Conservation (phyloP, 2,888 invertebrate genomes). For the Eurois occulta region DNA sequence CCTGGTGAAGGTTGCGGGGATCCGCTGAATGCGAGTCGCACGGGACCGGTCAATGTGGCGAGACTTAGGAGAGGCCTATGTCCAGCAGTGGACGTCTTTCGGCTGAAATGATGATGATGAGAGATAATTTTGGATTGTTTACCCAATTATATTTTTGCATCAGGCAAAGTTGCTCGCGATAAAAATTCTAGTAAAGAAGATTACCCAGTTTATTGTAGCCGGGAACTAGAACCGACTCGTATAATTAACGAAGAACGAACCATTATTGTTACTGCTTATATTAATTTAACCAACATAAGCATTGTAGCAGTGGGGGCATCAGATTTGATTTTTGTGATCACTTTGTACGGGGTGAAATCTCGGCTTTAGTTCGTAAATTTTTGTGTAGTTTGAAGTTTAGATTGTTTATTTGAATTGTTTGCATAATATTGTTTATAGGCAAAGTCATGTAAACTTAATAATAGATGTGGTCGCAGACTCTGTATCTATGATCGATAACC, state of each 20-base stretch:
- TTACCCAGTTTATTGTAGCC: slow-evolving; percentile 76
- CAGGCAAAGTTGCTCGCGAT: background rate
- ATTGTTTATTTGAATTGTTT: too few relatives aligned
- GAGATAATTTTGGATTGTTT: background rate
- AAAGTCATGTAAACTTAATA: background rate
- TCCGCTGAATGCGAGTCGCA: too few relatives aligned
- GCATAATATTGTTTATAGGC: too few relatives aligned
- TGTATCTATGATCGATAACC: background rate
- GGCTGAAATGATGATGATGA: too few relatives aligned
- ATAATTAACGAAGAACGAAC: slow-evolving; percentile 77
- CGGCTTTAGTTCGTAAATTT: background rate
- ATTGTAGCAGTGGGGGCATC: slow-evolving; percentile 24
- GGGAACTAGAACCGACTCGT: slow-evolving; percentile 67
- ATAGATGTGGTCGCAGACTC: background rate
- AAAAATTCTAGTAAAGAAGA: slow-evolving; percentile 71
- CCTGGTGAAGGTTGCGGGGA: too few relatives aligned
- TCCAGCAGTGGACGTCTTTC: too few relatives aligned
- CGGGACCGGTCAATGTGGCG: too few relatives aligned
- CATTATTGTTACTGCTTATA: too few relatives aligned
- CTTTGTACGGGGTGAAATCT: background rate
- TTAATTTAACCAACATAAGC: slow-evolving; percentile 52
- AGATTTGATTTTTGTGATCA: slow-evolving; percentile 21
- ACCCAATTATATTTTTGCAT: background rate
- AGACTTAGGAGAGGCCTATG: too few relatives aligned
- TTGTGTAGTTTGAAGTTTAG: background rate